phyloP scores from a whole-genome alignment of 2,113 vertebrate species.

The Atrichornis clamosus region DNA sequence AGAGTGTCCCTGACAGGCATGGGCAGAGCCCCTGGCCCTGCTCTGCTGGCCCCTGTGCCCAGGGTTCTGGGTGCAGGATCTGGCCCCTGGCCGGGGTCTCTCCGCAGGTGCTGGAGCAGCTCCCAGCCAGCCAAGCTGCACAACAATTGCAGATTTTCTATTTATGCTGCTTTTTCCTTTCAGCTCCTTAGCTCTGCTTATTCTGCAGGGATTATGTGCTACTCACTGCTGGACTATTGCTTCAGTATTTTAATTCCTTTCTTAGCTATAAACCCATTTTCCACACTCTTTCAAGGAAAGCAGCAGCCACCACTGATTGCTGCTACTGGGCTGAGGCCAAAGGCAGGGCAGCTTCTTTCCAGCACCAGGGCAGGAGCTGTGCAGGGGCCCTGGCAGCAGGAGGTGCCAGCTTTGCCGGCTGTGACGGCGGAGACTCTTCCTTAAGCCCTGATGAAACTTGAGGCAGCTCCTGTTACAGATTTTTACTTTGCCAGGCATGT shows the following conservation, averaged over 20 bases:
- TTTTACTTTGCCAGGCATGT: not conserved
- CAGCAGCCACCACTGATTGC: not conserved
- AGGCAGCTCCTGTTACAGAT: not conserved
- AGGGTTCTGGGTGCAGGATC: fast-evolving
- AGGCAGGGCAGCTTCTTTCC: not conserved
- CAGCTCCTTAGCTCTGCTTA: not conserved
- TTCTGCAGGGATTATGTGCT: not conserved
- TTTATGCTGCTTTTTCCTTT: not conserved
- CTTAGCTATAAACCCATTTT: not conserved
- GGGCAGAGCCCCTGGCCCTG: fast-evolving
- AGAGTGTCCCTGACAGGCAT: not conserved
- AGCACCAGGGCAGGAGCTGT: not conserved
- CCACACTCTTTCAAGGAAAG: not conserved
- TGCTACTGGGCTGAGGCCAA: not conserved
- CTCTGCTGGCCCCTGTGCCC: not conserved
- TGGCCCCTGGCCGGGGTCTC: not conserved
- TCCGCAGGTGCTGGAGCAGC: not conserved
- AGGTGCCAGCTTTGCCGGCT: not conserved
- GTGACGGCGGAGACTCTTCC: not conserved
- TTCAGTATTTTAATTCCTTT: not conserved
- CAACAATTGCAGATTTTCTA: not conserved
- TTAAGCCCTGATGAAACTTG: not conserved
- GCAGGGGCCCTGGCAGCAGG: not conserved
- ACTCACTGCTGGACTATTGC: not conserved
- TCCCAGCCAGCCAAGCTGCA: not conserved